phyloP scores from a whole-genome alignment of 2,888 invertebrate genomes.

The Noctua pronuba region DNA sequence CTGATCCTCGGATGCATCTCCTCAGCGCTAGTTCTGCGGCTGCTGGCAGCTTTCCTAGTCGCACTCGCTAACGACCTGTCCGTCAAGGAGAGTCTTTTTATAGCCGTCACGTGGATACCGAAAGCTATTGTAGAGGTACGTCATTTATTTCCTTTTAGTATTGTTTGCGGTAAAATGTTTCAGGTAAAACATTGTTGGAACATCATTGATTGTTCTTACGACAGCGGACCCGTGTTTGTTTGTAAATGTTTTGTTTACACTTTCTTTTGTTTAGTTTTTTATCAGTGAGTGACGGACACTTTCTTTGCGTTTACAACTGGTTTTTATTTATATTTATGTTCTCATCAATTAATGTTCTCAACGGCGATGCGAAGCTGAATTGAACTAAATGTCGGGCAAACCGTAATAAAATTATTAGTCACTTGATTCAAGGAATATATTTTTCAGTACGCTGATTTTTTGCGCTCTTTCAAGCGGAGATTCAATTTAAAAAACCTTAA shows the following conservation, averaged over 20 bases:
- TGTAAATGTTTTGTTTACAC: conserved; percentile 34
- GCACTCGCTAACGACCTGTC: conserved; percentile 82
- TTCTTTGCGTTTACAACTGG: conserved; percentile 2
- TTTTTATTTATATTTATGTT: conserved; percentile 12
- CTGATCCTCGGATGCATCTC: conserved; percentile 82
- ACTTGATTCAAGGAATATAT: conserved; percentile 20
- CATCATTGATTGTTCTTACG: conserved; percentile 38
- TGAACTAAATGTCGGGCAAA: conserved; percentile 22
- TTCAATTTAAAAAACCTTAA: conserved; percentile 22
- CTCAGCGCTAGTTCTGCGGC: conserved; percentile 80
- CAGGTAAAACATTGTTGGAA: conserved; percentile 36
- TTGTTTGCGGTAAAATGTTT: conserved; percentile 42
- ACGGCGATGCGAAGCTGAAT: conserved; percentile 13
- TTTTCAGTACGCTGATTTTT: conserved; percentile 17
- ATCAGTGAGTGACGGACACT: conserved; percentile 18
- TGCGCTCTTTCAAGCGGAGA: conserved; percentile 14
- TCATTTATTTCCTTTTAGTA: conserved; percentile 44
- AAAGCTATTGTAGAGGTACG: conserved; percentile 88
- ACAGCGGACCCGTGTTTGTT: conserved; percentile 26
- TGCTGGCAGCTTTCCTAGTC: conserved; percentile 84
- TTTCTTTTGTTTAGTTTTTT: conserved; percentile 35
- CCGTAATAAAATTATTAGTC: conserved; percentile 21
- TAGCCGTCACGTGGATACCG: conserved; percentile 87
- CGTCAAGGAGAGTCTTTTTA: conserved; percentile 84
- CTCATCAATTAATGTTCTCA: conserved; percentile 19